Evolutionary conservation across 2,888 invertebrate species (phyloP).

Genomic region (Ochropleura leucogaster): DNA sequence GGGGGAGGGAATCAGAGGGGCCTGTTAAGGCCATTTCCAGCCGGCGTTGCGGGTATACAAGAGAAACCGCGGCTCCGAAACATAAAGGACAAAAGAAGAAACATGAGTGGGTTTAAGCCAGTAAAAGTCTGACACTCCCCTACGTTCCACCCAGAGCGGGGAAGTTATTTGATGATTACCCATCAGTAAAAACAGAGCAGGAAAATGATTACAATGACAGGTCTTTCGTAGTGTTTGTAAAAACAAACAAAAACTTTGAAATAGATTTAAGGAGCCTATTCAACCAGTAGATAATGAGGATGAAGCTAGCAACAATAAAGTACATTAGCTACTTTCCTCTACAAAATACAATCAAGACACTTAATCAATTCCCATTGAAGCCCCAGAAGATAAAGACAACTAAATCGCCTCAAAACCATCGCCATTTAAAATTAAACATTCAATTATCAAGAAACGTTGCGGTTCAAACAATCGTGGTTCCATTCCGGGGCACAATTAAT

Average conservation of each 20-base stretch:
- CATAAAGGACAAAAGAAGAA: too few species aligned
- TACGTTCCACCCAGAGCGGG: too few species aligned
- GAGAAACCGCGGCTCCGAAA: too few species aligned
- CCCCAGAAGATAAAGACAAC: constrained; percentile 41
- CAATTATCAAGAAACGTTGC: constrained; percentile 62
- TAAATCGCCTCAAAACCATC: constrained; percentile 49
- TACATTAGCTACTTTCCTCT: constrained; percentile 5
- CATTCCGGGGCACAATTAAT: constrained; percentile 69
- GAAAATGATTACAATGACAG: neutral
- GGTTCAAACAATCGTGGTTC: constrained; percentile 50
- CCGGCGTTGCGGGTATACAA: too few species aligned
- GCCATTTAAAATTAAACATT: constrained; percentile 69
- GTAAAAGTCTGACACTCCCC: too few species aligned
- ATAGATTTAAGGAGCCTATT: neutral
- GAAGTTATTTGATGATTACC: too few species aligned
- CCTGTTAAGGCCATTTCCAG: too few species aligned
- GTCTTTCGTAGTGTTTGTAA: neutral
- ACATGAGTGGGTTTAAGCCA: too few species aligned
- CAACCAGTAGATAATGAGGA: neutral
- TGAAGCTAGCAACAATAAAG: neutral
- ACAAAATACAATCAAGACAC: constrained; percentile 41
- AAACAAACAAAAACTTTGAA: too few species aligned
- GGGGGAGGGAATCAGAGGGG: too few species aligned
- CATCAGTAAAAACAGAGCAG: too few species aligned
- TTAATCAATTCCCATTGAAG: constrained; percentile 49